Percentiles rank a stretch among this genome's conserved stretches.
Conservation (phyloP, 2,888 invertebrate genomes). For the Tineola bisselliella region DNA sequence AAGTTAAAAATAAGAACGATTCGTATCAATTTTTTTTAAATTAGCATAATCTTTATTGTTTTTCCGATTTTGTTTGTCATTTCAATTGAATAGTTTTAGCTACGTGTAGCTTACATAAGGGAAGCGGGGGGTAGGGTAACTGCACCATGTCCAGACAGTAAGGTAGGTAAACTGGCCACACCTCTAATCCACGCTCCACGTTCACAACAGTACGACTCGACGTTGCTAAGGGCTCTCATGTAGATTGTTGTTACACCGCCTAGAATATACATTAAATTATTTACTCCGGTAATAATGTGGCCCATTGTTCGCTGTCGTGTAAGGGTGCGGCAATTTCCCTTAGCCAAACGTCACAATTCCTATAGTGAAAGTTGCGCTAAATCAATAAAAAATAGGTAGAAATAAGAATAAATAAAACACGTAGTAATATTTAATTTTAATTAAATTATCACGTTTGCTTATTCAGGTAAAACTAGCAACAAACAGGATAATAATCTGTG, state of each 20-base stretch:
- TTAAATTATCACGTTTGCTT: too few relatives aligned
- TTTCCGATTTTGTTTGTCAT: background rate
- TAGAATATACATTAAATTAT: conserved; percentile 19
- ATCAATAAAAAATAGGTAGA: too few relatives aligned
- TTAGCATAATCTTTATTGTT: too few relatives aligned
- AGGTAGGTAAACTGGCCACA: conserved; percentile 69
- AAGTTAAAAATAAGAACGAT: background rate
- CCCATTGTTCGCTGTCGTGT: too few relatives aligned
- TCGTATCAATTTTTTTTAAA: too few relatives aligned
- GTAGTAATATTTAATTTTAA: too few relatives aligned
- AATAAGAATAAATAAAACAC: too few relatives aligned
- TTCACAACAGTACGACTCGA: conserved; percentile 74
- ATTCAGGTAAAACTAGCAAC: too few relatives aligned
- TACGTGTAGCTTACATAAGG: conserved; percentile 56
- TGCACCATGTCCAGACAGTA: conserved; percentile 69
- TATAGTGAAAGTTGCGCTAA: too few relatives aligned
- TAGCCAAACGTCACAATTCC: too few relatives aligned
- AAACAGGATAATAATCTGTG: background rate
- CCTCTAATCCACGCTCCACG: conserved; percentile 70
- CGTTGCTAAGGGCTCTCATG: conserved; percentile 71
- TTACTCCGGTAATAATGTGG: too few relatives aligned
- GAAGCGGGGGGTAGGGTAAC: conserved; percentile 57
- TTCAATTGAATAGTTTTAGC: background rate
- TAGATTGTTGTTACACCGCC: conserved; percentile 73
- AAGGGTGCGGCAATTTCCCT: too few relatives aligned